Evolutionary conservation across 2,113 vertebrate species (phyloP).

Genomic region (Hypanus sabinus): DNA sequence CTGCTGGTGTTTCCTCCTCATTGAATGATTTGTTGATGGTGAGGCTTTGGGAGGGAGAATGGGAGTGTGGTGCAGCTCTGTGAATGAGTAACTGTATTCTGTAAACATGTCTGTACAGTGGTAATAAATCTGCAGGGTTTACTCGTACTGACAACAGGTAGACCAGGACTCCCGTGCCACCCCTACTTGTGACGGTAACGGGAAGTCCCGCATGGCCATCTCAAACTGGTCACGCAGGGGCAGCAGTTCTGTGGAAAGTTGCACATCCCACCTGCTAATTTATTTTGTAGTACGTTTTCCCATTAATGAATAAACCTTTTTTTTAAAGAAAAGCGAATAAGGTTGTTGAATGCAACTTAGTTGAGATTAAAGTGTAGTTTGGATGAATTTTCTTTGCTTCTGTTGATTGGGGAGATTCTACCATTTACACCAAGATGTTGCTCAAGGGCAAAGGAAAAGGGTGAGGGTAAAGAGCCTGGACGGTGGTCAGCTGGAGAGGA

Average conservation of each 20-base stretch:
- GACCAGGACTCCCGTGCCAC: too few species aligned
- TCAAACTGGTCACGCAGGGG: not conserved
- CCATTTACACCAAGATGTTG: not conserved
- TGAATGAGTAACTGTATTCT: not conserved
- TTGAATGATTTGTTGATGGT: too few species aligned
- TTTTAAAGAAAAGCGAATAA: not conserved
- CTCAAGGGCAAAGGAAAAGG: not conserved
- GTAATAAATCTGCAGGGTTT: not conserved
- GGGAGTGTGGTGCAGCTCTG: not conserved
- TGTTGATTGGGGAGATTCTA: not conserved
- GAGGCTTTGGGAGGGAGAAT: too few species aligned
- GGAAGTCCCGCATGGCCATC: too few species aligned
- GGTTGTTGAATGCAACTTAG: not conserved
- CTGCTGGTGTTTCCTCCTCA: not conserved
- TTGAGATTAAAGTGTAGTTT: not conserved
- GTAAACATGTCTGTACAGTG: not conserved
- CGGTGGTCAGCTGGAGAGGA: too few species aligned
- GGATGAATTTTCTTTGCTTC: not conserved
- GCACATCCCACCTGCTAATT: constrained; percentile 5
- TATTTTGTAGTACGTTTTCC: constrained; percentile 11
- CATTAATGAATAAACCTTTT: not conserved
- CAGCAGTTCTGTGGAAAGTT: not conserved
- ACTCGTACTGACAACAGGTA: not conserved
- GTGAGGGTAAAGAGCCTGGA: not conserved
- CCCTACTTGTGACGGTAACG: too few species aligned